These are phyloP conservation scores for Byasa hedistus DNA, from an alignment of 2,888 invertebrate species.

Conservation along the genomic window DNA sequence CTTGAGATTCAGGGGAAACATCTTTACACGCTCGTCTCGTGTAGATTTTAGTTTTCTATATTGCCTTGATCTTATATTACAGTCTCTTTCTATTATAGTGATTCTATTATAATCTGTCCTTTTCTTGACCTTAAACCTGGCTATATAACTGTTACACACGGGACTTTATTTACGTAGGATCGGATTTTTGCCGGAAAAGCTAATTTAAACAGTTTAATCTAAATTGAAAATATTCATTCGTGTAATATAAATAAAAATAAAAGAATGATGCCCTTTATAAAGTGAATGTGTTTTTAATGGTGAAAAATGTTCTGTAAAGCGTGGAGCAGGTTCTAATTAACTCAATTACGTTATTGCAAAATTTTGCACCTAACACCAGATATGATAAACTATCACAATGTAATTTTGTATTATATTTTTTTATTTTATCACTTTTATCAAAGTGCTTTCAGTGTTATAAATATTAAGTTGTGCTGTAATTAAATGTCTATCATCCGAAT, in stretches of 20 bases:
- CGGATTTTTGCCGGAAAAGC: slow-evolving; percentile 22
- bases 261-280: background rate
- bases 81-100: slow-evolving; percentile 49
- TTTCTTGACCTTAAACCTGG: slow-evolving; percentile 71
- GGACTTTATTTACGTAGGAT: slow-evolving; percentile 37
- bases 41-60: slow-evolving; percentile 9
- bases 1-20: slow-evolving; percentile 1
- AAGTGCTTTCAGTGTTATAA: slow-evolving; percentile 63
- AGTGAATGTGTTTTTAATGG: slow-evolving; percentile 25
- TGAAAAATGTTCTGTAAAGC: slow-evolving; percentile 49
- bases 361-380: slow-evolving; percentile 69
- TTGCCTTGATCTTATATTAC: slow-evolving; percentile 47
- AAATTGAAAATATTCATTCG: background rate
- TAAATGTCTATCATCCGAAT: slow-evolving; percentile 41
- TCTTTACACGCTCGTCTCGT: slow-evolving; percentile 26
- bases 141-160: slow-evolving; percentile 43
- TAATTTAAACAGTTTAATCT: slow-evolving; percentile 4
- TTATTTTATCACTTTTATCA: slow-evolving; percentile 56
- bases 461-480: background rate
- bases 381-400: slow-evolving; percentile 69
- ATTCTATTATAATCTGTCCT: slow-evolving; percentile 43
- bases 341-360: slow-evolving; percentile 63
- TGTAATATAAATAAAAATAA: background rate
- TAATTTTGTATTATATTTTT: slow-evolving; percentile 66
- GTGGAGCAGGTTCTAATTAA: slow-evolving; percentile 71